Evolutionary conservation across 2,888 invertebrate species (phyloP), one percentile per base, ranked within the genome.

Genomic region (Megaustenia siamemsis): DNA sequence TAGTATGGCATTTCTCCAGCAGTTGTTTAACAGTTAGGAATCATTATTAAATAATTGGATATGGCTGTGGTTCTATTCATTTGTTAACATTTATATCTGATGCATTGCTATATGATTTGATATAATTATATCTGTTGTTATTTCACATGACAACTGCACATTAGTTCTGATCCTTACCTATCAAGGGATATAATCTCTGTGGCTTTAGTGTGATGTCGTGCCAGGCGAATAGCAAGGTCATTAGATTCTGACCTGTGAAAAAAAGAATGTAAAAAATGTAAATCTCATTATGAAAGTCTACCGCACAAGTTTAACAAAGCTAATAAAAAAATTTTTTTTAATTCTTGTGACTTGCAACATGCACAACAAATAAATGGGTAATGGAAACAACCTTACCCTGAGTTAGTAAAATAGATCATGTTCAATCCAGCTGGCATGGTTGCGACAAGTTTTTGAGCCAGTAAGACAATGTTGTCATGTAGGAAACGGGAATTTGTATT

Each of bases 401-500:
- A 99, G 95, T 99, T 99, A 83, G 98, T 98, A 93, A 99, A 97
- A 95, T 97, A 99, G 92, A 98, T 98, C 6, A 98, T 97, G 32
- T 97, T 97, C 60, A 99, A 95, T 49, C 96, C 95, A 83, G 96
- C 96, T 0, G 99, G 99, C 94, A 99, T 95, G 5, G 97, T 96
- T 84, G 96, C 95, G 28, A 97, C 96, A 88, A 99, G 95, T 88
- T 96, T 96, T 92, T 97, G 95, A 6, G 98, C 99, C 90, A 98
- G 97, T 84, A 98, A 95, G 15, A 98, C 98, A 87, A 99, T 95
- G 93, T 98, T 97, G 94, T 99, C 98, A 94, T 99, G 99, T 21
- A 99, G 96, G 94, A 98, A 99, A 60, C 99, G 96, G 93, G 97
- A 97, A 95, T 99, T 99, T 73, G 99, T 99, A 90, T 97, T 98